Base-by-base conservation (phyloP, 2,888 invertebrate genomes). In the Lamproptera curius region DNA sequence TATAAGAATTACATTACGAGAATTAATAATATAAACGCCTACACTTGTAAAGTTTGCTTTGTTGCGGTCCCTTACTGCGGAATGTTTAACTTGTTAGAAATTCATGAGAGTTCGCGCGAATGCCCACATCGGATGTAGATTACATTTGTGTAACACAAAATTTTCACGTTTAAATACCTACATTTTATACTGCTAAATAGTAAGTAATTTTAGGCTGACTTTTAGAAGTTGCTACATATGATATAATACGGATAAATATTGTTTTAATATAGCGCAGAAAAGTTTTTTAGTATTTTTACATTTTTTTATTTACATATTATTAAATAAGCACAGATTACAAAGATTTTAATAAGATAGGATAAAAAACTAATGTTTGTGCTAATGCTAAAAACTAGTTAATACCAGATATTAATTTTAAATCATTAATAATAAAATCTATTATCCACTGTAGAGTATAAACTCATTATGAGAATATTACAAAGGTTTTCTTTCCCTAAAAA, bases 141-240 rank as follows among this genome's bases (percentile, higher is more conserved):
- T 47, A 42, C 47, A 20, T 47, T 42, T 38, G 47, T 47, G 16
- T 42, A n/a, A n/a, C n/a, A n/a, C n/a, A n/a, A n/a, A n/a, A n/a
- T n/a, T n/a, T n/a, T n/a, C n/a, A n/a, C n/a, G n/a, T n/a, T n/a
- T n/a, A n/a, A n/a, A n/a, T n/a, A n/a, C n/a, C n/a, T n/a, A 17
- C 35, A 41, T 35, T 33, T 9, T 40, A 26, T 34, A 38, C 40
- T 23, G 13, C 15, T 15, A 23, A 8, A 8, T 8, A 8, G 23
- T 26, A 28, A 40, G 15, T 11, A 40, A 23, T 40, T 23, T 23
- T 6, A 23, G 8, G 8, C 23, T 8, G 4, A 6, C 8, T 6
- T 23, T 23, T 8, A 4, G 8, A 6, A 4, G 8, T 23, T 23
- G 23, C 23, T 23, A 8, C n/a, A n/a, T n/a, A 8, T 23, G 23